A percentile compares a stretch with the other conserved stretches of the same genome.
phyloP scores from a whole-genome alignment of 1,140 invertebrate species.

The Lutraria rhynchaena region DNA sequence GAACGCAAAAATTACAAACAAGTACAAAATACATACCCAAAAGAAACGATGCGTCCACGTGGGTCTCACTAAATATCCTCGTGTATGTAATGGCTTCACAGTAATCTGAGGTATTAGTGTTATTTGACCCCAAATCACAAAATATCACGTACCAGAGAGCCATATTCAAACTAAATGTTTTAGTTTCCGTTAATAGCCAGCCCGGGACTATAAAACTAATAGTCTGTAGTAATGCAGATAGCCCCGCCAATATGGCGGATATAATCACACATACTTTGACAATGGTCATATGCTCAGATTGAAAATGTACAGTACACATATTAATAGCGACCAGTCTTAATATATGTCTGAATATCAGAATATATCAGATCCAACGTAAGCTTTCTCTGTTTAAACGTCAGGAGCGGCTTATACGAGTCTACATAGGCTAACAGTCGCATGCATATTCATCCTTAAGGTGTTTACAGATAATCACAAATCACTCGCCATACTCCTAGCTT shows the following conservation, averaged over 20 bases:
- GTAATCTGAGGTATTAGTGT: not conserved
- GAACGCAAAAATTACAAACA: not conserved
- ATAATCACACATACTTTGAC: not conserved
- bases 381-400: too few species aligned
- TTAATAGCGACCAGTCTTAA: too few species aligned
- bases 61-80: not conserved
- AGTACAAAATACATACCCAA: not conserved
- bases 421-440: too few species aligned
- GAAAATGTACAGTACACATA: too few species aligned
- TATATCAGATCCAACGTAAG: too few species aligned
- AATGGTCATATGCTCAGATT: not conserved
- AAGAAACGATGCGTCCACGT: not conserved
- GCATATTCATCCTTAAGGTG: too few species aligned
- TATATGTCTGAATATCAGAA: too few species aligned
- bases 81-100: not conserved
- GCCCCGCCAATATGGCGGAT: slow-evolving; percentile 8
- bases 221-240: not conserved
- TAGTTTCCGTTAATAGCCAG: not conserved
- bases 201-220: slow-evolving; percentile 1
- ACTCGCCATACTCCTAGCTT: too few species aligned
- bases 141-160: slow-evolving; percentile 3
- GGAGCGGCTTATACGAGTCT: too few species aligned
- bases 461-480: too few species aligned
- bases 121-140: not conserved
- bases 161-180: not conserved